Evolutionary conservation across 2,888 invertebrate genomes (phyloP).

Genomic region (Podabrus alpinus): DNA sequence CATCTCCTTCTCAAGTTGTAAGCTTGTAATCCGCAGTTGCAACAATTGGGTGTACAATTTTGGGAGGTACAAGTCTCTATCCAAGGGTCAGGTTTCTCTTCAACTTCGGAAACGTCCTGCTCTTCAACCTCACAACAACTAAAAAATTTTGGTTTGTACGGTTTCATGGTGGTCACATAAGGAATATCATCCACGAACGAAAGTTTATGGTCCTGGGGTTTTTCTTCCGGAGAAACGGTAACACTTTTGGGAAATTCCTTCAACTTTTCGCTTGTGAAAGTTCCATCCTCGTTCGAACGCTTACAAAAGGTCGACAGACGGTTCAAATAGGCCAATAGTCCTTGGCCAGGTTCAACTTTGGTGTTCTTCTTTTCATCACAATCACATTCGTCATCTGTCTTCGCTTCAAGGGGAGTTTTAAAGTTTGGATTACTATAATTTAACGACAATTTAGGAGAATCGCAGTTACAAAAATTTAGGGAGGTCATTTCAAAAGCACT

Average conservation of each 20-base stretch:
- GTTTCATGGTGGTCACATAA: neutral
- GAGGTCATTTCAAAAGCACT: neutral
- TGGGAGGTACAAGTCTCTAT: neutral
- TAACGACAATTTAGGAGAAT: neutral
- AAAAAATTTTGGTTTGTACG: conserved; percentile 5
- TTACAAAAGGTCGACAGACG: conserved; percentile 16
- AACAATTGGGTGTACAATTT: neutral
- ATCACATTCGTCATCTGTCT: neutral
- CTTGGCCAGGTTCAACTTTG: conserved; percentile 14
- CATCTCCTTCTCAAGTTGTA: neutral
- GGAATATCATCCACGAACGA: conserved; percentile 23
- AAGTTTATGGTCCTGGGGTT: conserved; percentile 13
- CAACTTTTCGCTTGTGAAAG: neutral
- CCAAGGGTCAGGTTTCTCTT: neutral
- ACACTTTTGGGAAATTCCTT: conserved; percentile 2
- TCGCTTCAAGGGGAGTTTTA: neutral
- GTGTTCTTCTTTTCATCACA: neutral
- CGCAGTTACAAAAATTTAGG: neutral
- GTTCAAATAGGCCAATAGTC: conserved; percentile 12
- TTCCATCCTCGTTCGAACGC: neutral
- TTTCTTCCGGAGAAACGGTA: neutral
- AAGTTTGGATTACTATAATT: neutral
- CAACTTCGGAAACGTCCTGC: neutral
- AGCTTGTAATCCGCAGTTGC: neutral
- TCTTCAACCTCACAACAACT: neutral